These are phyloP conservation scores for Nomada ruficornis DNA, from an alignment of 2,888 invertebrate genomes.

Conservation along the genomic window DNA sequence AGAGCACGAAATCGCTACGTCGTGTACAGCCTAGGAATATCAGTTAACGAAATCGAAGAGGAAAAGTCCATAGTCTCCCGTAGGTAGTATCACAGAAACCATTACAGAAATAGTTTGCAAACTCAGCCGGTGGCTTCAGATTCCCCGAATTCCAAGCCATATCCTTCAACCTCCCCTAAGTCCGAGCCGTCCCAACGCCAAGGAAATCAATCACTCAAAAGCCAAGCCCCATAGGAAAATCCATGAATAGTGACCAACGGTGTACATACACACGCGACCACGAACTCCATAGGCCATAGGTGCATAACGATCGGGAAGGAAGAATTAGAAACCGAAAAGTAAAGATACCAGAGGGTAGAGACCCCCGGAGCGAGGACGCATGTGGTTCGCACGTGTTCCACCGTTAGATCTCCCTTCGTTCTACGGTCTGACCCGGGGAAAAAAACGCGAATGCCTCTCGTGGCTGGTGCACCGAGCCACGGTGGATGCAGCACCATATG, in stretches of 20 bases:
- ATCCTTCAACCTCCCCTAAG: background rate
- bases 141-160: too few relatives aligned
- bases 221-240: background rate
- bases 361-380: slow-evolving; percentile 66
- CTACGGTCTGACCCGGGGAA: slow-evolving; percentile 26
- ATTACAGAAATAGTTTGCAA: too few relatives aligned
- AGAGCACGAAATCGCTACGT: too few relatives aligned
- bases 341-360: slow-evolving; percentile 65
- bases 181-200: background rate
- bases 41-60: too few relatives aligned
- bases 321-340: slow-evolving; percentile 47
- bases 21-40: too few relatives aligned
- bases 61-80: too few relatives aligned
- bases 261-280: too few relatives aligned
- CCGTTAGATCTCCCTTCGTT: slow-evolving; percentile 38
- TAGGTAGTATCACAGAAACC: too few relatives aligned
- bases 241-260: background rate
- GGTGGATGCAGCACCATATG: slow-evolving; percentile 53
- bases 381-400: slow-evolving; percentile 60
- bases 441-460: slow-evolving; percentile 35
- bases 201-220: background rate
- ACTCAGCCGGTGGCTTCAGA: too few relatives aligned
- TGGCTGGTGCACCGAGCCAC: slow-evolving; percentile 28
- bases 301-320: background rate
- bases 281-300: background rate